phyloP scores from a whole-genome alignment of 2,797 vertebrate species.

The Lagocephalus sceleratus region DNA sequence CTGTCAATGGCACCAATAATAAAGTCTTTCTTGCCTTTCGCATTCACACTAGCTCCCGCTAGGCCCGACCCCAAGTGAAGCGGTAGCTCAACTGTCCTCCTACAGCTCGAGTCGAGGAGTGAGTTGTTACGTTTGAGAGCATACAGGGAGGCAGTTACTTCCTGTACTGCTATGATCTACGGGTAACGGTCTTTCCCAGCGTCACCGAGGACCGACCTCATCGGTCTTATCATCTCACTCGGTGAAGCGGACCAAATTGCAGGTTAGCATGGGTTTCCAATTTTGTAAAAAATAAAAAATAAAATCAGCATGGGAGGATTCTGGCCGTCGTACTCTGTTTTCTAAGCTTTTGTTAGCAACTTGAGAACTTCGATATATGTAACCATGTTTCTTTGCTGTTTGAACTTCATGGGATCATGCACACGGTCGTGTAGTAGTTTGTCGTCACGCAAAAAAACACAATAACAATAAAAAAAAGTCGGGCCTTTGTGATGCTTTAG shows the following conservation, averaged over 20 bases:
- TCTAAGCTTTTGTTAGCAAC: conserved; percentile 29
- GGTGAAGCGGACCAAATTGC: conserved; percentile 19
- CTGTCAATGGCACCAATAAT: too few relatives aligned
- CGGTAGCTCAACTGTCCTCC: conserved; percentile 41
- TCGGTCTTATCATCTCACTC: conserved; percentile 6
- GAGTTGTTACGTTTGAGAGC: conserved; percentile 15
- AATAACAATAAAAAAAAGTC: conserved; percentile 5
- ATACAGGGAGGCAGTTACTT: conserved; percentile 18
- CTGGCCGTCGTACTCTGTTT: conserved; percentile 3
- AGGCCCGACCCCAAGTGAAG: conserved; percentile 56
- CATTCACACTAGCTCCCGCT: not conserved
- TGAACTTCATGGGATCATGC: conserved; percentile 28
- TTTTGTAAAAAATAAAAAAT: conserved; percentile 14
- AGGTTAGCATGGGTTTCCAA: conserved; percentile 22
- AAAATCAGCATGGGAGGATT: conserved; percentile 20
- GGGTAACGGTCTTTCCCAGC: conserved; percentile 36
- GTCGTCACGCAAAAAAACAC: conserved; percentile 14
- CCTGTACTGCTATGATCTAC: conserved; percentile 60
- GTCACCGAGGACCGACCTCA: conserved; percentile 12
- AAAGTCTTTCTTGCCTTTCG: conserved; percentile 9
- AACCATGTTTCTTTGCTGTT: conserved; percentile 20
- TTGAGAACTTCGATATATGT: conserved; percentile 48
- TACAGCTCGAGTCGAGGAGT: conserved; percentile 11
- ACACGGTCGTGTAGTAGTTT: conserved; percentile 30
- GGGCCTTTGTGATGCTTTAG: conserved; percentile 12